phyloP scores from a whole-genome alignment of 1,140 invertebrate genomes.

The Triops cancriformis region DNA sequence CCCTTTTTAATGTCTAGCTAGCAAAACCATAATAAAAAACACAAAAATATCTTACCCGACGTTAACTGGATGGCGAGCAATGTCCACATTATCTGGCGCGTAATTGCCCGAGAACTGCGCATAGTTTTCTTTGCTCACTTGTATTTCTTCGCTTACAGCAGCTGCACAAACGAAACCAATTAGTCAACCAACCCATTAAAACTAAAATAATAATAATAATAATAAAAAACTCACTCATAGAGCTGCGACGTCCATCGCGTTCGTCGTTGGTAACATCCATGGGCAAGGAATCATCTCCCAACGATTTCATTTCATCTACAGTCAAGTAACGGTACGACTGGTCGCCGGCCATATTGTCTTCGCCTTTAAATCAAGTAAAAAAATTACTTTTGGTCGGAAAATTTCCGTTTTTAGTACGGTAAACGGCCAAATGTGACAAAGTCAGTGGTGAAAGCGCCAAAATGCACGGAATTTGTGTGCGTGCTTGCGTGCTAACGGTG shows the following conservation, averaged over 20 bases:
- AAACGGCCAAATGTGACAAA: no score
- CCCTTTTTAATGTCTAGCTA: not conserved
- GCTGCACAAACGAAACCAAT: not conserved
- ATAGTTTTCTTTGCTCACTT: constrained; percentile 41
- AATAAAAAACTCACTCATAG: constrained; percentile 34
- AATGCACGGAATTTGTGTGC: not conserved
- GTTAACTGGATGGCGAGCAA: constrained; percentile 70
- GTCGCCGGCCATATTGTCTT: constrained; percentile 78
- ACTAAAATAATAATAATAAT: not conserved
- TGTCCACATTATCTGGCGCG: constrained; percentile 77
- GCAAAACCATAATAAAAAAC: not conserved
- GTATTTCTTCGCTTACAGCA: constrained; percentile 19
- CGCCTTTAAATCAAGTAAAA: constrained; percentile 48
- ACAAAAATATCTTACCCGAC: constrained; percentile 61
- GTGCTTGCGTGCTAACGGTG: not conserved
- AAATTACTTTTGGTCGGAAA: constrained; percentile 31
- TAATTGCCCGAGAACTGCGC: constrained; percentile 42
- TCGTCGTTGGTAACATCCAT: constrained; percentile 87
- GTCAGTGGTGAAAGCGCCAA: not conserved
- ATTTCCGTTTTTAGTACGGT: not conserved
- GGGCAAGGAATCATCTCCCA: constrained; percentile 84
- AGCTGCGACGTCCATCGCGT: constrained; percentile 53
- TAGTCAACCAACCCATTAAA: not conserved
- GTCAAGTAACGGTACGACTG: constrained; percentile 87
- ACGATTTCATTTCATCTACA: constrained; percentile 86